Percentiles rank a stretch among this genome's conserved stretches.
Evolutionary conservation across 2,888 invertebrate genomes (phyloP).

Genomic region (Branchipolynoe longqiensis): DNA sequence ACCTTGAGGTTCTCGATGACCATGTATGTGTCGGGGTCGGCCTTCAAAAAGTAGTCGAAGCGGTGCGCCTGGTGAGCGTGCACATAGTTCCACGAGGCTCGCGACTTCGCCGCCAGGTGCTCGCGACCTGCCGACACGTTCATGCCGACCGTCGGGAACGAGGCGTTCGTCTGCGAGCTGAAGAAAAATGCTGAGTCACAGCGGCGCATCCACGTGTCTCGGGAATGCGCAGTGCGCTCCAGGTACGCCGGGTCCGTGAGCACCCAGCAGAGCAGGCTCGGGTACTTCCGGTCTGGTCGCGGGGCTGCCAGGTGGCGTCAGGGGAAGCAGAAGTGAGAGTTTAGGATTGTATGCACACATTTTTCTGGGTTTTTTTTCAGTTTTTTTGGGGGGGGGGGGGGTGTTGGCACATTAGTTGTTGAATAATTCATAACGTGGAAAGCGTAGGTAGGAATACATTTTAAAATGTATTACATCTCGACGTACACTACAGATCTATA

Average conservation of each 20-base stretch:
- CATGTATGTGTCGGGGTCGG: slow-evolving; percentile 65
- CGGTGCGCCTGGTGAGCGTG: slow-evolving; percentile 49
- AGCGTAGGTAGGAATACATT: too few relatives aligned
- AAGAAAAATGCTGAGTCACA: slow-evolving; percentile 64
- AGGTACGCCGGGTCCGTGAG: slow-evolving; percentile 62
- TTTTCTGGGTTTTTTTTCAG: too few relatives aligned
- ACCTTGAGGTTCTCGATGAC: slow-evolving; percentile 61
- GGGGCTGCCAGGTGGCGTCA: too few relatives aligned
- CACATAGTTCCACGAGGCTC: slow-evolving; percentile 64
- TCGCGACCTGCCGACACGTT: slow-evolving; percentile 60
- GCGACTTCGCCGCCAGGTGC: slow-evolving; percentile 64
- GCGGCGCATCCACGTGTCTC: slow-evolving; percentile 61
- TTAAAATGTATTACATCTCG: too few relatives aligned
- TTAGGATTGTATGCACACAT: too few relatives aligned
- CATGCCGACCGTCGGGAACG: slow-evolving; percentile 64
- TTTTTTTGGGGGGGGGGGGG: too few relatives aligned
- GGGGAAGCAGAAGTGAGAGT: too few relatives aligned
- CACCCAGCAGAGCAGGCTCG: slow-evolving; percentile 66
- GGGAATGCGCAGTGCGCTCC: slow-evolving; percentile 40
- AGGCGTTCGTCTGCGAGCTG: slow-evolving; percentile 61
- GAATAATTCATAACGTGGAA: too few relatives aligned
- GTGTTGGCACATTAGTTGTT: too few relatives aligned
- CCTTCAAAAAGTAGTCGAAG: slow-evolving; percentile 66
- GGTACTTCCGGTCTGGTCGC: too few relatives aligned
- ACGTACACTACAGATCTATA: too few relatives aligned